Conservation (phyloP, 1,140 invertebrate species). For the Teleogryllus occipitalis region DNA sequence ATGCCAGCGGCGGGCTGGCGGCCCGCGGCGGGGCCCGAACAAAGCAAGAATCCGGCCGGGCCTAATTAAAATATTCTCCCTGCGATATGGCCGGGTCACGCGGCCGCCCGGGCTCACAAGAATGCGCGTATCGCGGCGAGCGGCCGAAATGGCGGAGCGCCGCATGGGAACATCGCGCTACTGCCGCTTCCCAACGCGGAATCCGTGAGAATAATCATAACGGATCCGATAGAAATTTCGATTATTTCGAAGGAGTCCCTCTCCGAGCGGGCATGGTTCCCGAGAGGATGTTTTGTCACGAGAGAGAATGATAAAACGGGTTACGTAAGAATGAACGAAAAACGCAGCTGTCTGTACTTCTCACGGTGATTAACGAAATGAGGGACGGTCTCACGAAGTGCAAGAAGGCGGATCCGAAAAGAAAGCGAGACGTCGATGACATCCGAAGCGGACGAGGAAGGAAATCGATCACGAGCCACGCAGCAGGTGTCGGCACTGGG, state of each 20-base stretch:
- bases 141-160: not conserved
- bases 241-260: not conserved
- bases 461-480: not conserved
- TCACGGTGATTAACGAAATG: not conserved
- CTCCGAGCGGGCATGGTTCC: not conserved
- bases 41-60: not conserved
- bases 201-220: not conserved
- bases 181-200: not conserved
- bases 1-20: not conserved
- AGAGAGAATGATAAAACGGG: too few species aligned
- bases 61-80: constrained; percentile 1
- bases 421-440: not conserved
- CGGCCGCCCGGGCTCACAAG: not conserved
- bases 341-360: not conserved
- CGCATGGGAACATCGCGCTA: not conserved
- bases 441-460: not conserved
- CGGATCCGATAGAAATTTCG: not conserved
- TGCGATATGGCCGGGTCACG: not conserved
- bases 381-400: not conserved
- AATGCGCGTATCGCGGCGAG: not conserved
- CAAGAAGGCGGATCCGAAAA: not conserved
- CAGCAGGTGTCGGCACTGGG: too few species aligned
- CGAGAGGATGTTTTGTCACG: too few species aligned
- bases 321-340: not conserved
- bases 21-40: not conserved